These are phyloP conservation scores for Palaemon carinicauda DNA, from an alignment of 1,140 invertebrate species.

Conservation along the genomic window DNA sequence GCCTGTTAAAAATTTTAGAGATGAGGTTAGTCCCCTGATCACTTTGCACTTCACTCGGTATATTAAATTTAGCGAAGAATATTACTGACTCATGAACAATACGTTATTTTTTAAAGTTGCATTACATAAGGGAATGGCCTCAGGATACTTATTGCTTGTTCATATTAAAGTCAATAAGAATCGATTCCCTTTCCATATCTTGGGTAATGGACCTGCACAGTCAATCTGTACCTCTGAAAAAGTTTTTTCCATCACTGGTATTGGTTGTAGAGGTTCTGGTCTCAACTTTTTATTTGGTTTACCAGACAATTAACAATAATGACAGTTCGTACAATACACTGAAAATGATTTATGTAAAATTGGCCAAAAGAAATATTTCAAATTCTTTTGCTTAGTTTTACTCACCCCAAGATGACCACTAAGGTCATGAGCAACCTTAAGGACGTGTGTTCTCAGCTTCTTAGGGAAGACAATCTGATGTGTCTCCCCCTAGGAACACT, in stretches of 20 bases:
- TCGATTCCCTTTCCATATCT: neutral
- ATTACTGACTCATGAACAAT: neutral
- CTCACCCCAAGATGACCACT: constrained; percentile 6
- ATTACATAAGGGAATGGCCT: neutral
- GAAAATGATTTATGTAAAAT: neutral
- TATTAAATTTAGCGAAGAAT: constrained; percentile 1
- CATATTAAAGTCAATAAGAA: neutral
- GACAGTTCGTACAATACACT: neutral
- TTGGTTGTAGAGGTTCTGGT: no score
- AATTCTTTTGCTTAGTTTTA: neutral
- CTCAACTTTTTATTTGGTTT: no score
- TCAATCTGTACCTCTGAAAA: no score
- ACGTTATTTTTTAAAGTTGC: neutral
- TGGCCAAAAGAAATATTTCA: constrained; percentile 16
- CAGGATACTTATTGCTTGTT: no score
- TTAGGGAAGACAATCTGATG: neutral
- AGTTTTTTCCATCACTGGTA: no score
- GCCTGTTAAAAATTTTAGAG: neutral
- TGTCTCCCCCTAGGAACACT: neutral
- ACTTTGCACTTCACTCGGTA: neutral
- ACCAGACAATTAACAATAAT: no score
- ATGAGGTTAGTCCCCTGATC: constrained; percentile 8
- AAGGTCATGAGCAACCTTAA: neutral
- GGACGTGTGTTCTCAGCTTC: neutral
- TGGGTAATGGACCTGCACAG: constrained; percentile 9